These are phyloP conservation scores for Lacerta viridis DNA, from an alignment of 2,797 vertebrate species.

Conservation along the genomic window DNA sequence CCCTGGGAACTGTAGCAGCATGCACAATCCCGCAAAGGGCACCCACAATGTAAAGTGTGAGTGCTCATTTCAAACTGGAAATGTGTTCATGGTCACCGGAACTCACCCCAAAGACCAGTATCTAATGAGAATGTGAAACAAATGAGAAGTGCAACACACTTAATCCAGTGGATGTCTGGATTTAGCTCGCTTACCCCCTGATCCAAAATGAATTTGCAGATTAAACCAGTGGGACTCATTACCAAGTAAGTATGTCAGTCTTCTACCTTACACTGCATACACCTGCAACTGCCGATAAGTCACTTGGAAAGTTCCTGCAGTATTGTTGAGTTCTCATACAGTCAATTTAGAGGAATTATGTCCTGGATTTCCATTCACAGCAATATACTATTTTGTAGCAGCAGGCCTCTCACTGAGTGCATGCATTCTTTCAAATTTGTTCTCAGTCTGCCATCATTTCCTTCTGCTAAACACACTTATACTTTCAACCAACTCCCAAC, in stretches of 20 bases:
- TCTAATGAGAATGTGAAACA: not conserved
- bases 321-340: not conserved
- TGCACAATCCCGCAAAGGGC: too few relatives aligned
- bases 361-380: conserved; percentile 16
- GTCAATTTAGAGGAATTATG: not conserved
- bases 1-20: too few relatives aligned
- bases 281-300: not conserved
- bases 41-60: too few relatives aligned
- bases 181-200: not conserved
- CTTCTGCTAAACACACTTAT: conserved; percentile 28
- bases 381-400: conserved; percentile 22
- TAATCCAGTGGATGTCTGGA: not conserved
- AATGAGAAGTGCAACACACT: not conserved
- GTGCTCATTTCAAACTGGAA: too few relatives aligned
- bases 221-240: not conserved
- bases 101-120: not conserved
- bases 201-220: not conserved
- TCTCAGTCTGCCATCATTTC: conserved; percentile 46
- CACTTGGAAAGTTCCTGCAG: not conserved
- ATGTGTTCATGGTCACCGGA: not conserved
- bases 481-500: conserved; percentile 53
- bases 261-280: not conserved
- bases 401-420: conserved; percentile 41
- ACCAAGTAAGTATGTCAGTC: not conserved
- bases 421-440: conserved; percentile 42